phyloP scores from a whole-genome alignment of 2,888 invertebrate genomes.

The Acronicta psi region DNA sequence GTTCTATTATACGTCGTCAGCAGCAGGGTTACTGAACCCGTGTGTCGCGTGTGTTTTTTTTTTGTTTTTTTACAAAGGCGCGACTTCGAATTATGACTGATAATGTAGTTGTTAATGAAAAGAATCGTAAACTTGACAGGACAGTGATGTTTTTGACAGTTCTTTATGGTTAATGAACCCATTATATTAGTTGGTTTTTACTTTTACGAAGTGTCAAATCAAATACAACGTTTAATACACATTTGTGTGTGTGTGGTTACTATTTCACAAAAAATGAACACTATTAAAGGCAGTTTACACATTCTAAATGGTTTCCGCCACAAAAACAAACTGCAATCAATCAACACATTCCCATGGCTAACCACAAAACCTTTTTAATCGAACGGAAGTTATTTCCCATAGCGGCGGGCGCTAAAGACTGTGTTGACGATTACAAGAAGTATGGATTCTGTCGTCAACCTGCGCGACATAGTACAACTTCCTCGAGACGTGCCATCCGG shows the following conservation, averaged over 20 bases:
- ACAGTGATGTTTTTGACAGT: slow-evolving; percentile 12
- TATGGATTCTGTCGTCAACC: slow-evolving; percentile 47
- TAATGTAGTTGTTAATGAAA: slow-evolving; percentile 23
- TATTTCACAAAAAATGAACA: too few species aligned
- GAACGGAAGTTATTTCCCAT: slow-evolving; percentile 52
- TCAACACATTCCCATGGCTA: slow-evolving; percentile 22
- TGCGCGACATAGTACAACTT: slow-evolving; percentile 73
- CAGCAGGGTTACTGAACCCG: slow-evolving; percentile 74
- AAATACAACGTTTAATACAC: too few species aligned
- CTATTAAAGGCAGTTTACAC: slow-evolving; percentile 2
- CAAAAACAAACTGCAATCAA: slow-evolving; percentile 6
- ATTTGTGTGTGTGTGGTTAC: too few species aligned
- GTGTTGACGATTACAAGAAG: slow-evolving; percentile 44
- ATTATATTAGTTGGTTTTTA: not conserved
- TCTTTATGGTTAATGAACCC: not conserved
- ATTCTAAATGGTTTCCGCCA: not conserved
- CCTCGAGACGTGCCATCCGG: slow-evolving; percentile 71
- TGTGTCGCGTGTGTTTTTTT: slow-evolving; percentile 49
- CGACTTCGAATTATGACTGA: slow-evolving; percentile 18
- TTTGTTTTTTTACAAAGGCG: slow-evolving; percentile 31
- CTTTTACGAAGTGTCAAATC: not conserved
- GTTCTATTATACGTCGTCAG: slow-evolving; percentile 53
- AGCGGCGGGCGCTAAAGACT: slow-evolving; percentile 30
- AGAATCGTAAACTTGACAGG: slow-evolving; percentile 1
- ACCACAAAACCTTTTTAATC: slow-evolving; percentile 22